Percentiles rank a stretch among this genome's conserved stretches.
Conservation (phyloP, 2,797 vertebrate genomes). For the Oceanodroma leucorhoa region DNA sequence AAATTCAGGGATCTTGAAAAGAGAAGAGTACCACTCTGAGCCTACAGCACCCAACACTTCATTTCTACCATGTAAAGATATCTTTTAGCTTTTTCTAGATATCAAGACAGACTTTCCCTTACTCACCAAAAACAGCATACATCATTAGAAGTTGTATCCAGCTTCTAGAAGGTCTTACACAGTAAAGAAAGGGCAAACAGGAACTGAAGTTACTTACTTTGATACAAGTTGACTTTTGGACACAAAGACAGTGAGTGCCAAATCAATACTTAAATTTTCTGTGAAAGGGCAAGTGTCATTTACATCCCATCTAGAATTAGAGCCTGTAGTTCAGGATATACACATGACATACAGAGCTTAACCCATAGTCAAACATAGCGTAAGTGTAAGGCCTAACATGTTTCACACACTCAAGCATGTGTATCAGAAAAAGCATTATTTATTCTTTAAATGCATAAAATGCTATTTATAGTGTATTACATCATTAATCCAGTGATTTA, state of each 20-base stretch:
- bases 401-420: not conserved
- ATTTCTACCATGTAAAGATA: not conserved
- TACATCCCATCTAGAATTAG: not conserved
- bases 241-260: not conserved
- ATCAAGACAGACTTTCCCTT: not conserved
- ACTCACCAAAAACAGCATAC: not conserved
- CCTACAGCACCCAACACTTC: not conserved
- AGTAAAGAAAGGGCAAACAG: not conserved
- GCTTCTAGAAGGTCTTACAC: not conserved
- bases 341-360: not conserved
- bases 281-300: not conserved
- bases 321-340: not conserved
- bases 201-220: not conserved
- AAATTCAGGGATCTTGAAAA: not conserved
- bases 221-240: not conserved
- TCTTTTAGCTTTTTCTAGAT: not conserved
- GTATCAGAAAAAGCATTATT: conserved; percentile 57
- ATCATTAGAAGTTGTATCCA: not conserved
- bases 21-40: not conserved
- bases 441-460: conserved; percentile 61
- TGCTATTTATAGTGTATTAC: conserved; percentile 55
- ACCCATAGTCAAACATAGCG: fast-evolving
- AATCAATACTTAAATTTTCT: not conserved
- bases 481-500: conserved; percentile 37
- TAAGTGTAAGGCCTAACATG: not conserved